Evolutionary conservation across 2,113 vertebrate species (phyloP).

Genomic region (Rissa tridactyla): DNA sequence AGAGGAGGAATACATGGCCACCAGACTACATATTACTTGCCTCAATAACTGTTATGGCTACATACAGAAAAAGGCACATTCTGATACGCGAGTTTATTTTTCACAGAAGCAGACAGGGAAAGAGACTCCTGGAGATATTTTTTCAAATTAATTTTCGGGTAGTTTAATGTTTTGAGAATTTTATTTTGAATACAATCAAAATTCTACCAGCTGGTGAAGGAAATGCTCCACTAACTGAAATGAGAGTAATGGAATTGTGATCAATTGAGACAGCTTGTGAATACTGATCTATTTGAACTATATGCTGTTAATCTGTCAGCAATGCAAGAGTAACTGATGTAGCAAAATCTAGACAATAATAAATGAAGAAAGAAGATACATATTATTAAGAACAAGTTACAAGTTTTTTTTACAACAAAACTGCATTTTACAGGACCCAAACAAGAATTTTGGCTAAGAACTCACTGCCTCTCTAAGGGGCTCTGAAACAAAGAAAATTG

Average conservation of each 20-base stretch:
- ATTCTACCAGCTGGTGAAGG: background rate
- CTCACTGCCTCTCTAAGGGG: background rate
- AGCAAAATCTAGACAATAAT: background rate
- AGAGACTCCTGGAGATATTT: background rate
- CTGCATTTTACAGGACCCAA: background rate
- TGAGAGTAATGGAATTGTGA: background rate
- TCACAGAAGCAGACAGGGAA: background rate
- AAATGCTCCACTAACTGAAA: background rate
- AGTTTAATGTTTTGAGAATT: background rate
- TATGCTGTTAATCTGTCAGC: background rate
- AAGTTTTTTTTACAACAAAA: background rate
- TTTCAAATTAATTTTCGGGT: background rate
- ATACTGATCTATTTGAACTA: background rate
- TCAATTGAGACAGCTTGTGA: background rate
- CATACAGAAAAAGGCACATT: background rate
- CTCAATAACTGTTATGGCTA: background rate
- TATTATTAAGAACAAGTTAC: background rate
- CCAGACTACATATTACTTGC: background rate
- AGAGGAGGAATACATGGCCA: background rate
- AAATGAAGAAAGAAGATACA: background rate
- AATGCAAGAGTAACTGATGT: background rate
- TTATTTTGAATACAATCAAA: background rate
- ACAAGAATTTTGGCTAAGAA: conserved; percentile 1
- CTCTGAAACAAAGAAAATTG: background rate
- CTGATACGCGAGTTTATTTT: background rate